Base-by-base conservation (phyloP, 2,113 vertebrate species). In the Hippocampus mohnikei region DNA sequence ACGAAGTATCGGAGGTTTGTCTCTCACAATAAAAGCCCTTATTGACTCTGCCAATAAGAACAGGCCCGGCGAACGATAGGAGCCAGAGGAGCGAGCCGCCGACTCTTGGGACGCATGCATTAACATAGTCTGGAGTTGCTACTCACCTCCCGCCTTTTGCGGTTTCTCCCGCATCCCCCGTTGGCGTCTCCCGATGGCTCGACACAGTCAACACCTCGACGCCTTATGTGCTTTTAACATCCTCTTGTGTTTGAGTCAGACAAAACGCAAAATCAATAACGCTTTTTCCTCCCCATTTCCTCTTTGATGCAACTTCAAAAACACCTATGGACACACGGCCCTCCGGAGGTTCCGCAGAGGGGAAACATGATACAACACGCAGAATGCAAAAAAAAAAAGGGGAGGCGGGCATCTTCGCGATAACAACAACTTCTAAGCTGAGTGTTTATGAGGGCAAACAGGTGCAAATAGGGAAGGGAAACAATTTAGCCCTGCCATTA, bases 261-360 rank as follows among this genome's bases (percentile, higher is more conserved):
- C 93, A 93, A 93, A 93, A 93, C 88, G 89, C 86, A 92, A 92
- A 93, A 93, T 93, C 92, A 91, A 93, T 93, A 93, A 88, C 84
- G 84, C 86, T 83, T 91, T 92, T 87, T 88, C 5, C 85, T 80
- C 83, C 84, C 91, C 83, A 87, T 92, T 91, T 92, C 91, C 90
- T 88, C 91, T 92, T 93, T 93, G 91, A 93, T 92, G 91, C 81
- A 89, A 89, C 93, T 92, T 93, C 91, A 93, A 93, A 91, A 91
- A 53, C 41, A 88, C 89, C 82, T 85, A 88, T 87, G 91, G 91
- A 91, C 88, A 90, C 91, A 91, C 88, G 81, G 81, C 75, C 81
- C 92, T 91, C 91, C 82, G 79, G 90, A 91, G 93, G 83, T 82
- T 66, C 10, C 80, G 40, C 61, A 82, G 82, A 83, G 87, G 72